A percentile compares a stretch with the other conserved stretches of the same genome.
Conservation (phyloP, 2,888 invertebrate genomes). For the Calameuta pallipes region DNA sequence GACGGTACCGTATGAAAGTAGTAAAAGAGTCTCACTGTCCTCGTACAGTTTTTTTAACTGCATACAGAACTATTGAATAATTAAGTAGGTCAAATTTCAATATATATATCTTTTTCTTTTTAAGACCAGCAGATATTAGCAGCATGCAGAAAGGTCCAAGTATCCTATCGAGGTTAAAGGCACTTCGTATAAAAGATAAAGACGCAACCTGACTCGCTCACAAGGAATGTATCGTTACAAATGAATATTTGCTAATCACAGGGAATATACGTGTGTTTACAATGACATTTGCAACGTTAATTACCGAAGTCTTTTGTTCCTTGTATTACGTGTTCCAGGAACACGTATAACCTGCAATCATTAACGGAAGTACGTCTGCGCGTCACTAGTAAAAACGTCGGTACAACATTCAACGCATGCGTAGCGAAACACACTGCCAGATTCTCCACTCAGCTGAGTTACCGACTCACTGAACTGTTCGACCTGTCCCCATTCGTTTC, state of each 20-base stretch:
- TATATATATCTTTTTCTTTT: not conserved
- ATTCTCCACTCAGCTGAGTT: not conserved
- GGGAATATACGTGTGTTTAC: not conserved
- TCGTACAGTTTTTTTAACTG: not conserved
- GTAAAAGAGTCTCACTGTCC: not conserved
- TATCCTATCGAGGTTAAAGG: not conserved
- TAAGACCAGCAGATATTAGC: not conserved
- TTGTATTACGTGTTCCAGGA: not conserved
- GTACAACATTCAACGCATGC: not conserved
- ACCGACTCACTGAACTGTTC: not conserved
- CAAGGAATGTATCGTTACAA: not conserved
- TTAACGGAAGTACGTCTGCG: not conserved
- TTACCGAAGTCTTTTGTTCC: not conserved
- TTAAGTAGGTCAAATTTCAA: not conserved
- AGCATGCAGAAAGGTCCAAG: not conserved
- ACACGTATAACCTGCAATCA: not conserved
- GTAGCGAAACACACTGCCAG: not conserved
- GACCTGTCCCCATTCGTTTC: not conserved
- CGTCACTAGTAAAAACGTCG: not conserved
- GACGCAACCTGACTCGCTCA: not conserved
- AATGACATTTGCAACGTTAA: not conserved
- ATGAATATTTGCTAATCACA: not conserved
- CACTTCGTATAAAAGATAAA: not conserved
- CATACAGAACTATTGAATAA: not conserved
- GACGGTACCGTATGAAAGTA: not conserved